Evolutionary conservation across 2,888 invertebrate species (phyloP), one percentile per base, ranked within the genome.

Genomic region (Andrena chrysosceles): DNA sequence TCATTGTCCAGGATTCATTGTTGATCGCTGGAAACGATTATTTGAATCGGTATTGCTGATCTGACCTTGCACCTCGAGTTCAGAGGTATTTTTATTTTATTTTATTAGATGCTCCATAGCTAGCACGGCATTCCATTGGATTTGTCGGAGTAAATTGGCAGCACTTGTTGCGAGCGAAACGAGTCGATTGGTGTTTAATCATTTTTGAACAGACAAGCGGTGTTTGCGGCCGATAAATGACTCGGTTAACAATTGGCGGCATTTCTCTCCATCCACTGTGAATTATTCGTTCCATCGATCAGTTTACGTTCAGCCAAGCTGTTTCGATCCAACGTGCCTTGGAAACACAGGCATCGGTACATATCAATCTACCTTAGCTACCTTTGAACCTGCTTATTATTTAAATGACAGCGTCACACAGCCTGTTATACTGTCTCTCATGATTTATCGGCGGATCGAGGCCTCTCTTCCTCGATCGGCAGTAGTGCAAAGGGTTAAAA

Each of bases 401-500:
- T 29, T 4, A 8, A 66, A 48, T 4, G 49, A 33, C 42, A 26
- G 3, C 1, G n/a, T 35, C n/a, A 13, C 56, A 56, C 56, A 56
- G 56, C 10, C 26, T 26, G 23, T 26, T 26, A 13, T 56, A 13
- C 10, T 10, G 16, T n/a, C 29, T 59, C 5, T 16, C 0, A 66
- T 6, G 8, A 6, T 48, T 13, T 23, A 33, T n/a, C 31, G 42
- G 10, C 20, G 10, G 23, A 20, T 20, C 13, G 29, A 35, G 20
- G 6, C 62, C 8, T 20, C 10, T 13, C 7, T 20, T 13, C 23
- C 31, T 6, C 29, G 69, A 33, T 5, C 31, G 42, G 2, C n/a
- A 16, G 26, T 49, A 7, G 64, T 59, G 69, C 79, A 70, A 77
- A 66, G 66, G 52, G 59, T 60, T 33, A 0, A 20, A 49, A 26